These are phyloP conservation scores for Perca flavescens DNA, from an alignment of 2,113 vertebrate genomes.

Conservation along the genomic window DNA sequence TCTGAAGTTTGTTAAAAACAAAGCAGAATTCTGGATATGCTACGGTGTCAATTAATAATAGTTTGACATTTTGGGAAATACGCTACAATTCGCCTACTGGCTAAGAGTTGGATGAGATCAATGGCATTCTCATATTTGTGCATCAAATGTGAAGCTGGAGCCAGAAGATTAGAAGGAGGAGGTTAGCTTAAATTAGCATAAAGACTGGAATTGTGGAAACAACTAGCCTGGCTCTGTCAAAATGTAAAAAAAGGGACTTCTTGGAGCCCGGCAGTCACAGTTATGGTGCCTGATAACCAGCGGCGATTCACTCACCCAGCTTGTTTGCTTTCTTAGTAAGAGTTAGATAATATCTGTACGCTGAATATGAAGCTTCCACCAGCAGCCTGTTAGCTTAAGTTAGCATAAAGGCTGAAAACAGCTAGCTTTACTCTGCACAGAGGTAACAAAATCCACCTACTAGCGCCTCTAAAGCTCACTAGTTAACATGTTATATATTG, in stretches of 20 bases:
- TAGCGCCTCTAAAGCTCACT: not conserved
- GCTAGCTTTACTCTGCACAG: not conserved
- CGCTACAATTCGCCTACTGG: not conserved
- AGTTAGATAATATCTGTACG: not conserved
- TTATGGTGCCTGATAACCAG: not conserved
- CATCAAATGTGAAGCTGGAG: not conserved
- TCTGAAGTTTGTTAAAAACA: not conserved
- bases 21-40: not conserved
- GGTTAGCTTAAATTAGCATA: not conserved
- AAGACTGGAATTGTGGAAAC: not conserved
- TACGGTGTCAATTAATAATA: not conserved
- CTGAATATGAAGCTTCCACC: not conserved
- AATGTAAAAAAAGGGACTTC: not conserved
- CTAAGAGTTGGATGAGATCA: not conserved
- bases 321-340: not conserved
- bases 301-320: not conserved
- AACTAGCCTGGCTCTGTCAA: not conserved
- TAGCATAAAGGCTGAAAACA: not conserved
- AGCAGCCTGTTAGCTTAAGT: not conserved
- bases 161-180: not conserved
- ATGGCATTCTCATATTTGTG: not conserved
- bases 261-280: not conserved
- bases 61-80: not conserved
- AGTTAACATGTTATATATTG: not conserved
- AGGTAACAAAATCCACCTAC: not conserved